Evolutionary conservation across 35 echinoderm and acorn worm species (phyloP).

Genomic region (Heliocidaris tuberculata): DNA sequence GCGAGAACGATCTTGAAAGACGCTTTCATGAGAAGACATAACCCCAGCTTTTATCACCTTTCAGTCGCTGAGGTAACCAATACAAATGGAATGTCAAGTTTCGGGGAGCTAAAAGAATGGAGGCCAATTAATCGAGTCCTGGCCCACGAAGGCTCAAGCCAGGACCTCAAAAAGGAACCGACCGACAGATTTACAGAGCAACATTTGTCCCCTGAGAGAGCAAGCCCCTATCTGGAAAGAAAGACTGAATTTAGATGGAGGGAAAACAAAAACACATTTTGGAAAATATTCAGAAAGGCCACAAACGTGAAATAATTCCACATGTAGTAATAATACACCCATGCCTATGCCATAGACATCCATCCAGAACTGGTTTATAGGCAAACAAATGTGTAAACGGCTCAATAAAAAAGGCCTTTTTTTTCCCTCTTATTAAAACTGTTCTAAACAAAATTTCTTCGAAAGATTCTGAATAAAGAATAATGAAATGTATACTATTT

Average conservation of each 20-base stretch:
- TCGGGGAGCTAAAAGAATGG: neutral
- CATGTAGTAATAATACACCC: neutral
- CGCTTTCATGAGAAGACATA: neutral
- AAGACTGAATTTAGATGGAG: neutral
- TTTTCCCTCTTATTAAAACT: too few relatives aligned
- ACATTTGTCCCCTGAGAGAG: neutral
- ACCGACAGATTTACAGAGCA: neutral
- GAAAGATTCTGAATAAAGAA: too few relatives aligned
- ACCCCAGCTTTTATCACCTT: neutral
- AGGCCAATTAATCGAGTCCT: neutral
- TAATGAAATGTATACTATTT: too few relatives aligned
- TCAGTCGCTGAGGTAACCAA: neutral
- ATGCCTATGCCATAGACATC: too few relatives aligned
- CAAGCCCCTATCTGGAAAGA: neutral
- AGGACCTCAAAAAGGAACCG: slow-evolving; percentile 1
- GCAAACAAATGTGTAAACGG: too few relatives aligned
- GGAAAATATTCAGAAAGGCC: neutral
- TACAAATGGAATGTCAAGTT: neutral
- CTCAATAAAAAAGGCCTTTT: too few relatives aligned
- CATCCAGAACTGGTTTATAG: too few relatives aligned
- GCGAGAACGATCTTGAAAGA: slow-evolving; percentile 1
- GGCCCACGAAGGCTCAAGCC: neutral
- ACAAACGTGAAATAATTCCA: neutral
- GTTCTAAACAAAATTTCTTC: too few relatives aligned
- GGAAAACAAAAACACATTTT: neutral